A percentile compares a stretch with the other conserved stretches of the same genome.
Evolutionary conservation across 2,113 vertebrate genomes (phyloP).

Genomic region (Falcunculus frontatus): DNA sequence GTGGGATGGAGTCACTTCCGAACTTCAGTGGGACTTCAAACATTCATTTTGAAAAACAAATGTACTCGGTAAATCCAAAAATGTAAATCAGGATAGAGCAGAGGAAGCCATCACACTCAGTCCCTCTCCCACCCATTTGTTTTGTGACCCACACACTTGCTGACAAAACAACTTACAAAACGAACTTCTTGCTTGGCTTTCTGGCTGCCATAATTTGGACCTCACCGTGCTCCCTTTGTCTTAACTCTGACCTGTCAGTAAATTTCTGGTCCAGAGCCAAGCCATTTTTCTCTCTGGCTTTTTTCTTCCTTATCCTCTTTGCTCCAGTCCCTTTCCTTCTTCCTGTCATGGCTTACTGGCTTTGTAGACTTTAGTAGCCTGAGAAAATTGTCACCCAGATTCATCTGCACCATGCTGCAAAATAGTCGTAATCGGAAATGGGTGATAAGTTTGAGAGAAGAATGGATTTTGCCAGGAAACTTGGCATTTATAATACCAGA

Average conservation of each 20-base stretch:
- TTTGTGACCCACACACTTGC: not conserved
- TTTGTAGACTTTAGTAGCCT: not conserved
- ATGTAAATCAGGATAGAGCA: not conserved
- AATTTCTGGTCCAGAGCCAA: not conserved
- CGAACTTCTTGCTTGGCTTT: not conserved
- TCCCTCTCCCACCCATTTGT: not conserved
- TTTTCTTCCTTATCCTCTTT: not conserved
- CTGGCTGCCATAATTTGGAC: not conserved
- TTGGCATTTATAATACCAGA: not conserved
- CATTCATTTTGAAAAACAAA: not conserved
- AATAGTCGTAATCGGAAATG: not conserved
- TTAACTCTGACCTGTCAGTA: not conserved
- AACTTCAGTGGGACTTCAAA: not conserved
- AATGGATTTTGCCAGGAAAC: not conserved
- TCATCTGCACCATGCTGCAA: not conserved
- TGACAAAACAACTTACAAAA: not conserved
- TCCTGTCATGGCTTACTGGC: not conserved
- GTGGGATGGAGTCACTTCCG: constrained; percentile 13
- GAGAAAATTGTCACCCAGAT: not conserved
- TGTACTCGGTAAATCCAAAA: not conserved
- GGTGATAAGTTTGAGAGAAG: constrained; percentile 2
- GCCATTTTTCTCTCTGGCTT: not conserved
- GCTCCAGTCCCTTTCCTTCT: not conserved
- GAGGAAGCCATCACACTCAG: not conserved
- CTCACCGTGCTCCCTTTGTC: not conserved